phyloP scores from a whole-genome alignment of 2,113 vertebrate species.

The Helogale parvula region DNA sequence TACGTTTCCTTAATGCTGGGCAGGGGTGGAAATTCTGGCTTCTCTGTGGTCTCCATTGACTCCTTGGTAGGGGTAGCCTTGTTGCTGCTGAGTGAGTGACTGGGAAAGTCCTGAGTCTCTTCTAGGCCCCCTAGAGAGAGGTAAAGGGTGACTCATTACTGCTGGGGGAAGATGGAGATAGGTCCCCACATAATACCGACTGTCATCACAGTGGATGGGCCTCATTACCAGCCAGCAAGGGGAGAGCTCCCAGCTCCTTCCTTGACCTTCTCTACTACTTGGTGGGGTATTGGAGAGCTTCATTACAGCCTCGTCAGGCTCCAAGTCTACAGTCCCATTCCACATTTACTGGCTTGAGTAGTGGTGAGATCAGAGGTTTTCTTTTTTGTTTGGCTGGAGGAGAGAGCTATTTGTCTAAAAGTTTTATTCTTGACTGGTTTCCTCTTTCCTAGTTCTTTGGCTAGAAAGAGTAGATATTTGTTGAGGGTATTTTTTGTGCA shows the following conservation, averaged over 20 bases:
- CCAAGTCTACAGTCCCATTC: background rate
- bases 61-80: background rate
- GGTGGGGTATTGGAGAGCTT: background rate
- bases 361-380: background rate
- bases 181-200: background rate
- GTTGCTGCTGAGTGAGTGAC: background rate
- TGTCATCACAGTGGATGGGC: background rate
- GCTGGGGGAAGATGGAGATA: background rate
- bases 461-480: background rate
- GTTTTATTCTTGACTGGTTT: background rate
- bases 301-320: background rate
- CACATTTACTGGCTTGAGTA: background rate
- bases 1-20: background rate
- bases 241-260: background rate
- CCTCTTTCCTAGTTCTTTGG: background rate
- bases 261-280: background rate
- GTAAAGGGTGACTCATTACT: background rate
- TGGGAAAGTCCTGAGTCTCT: background rate
- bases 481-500: background rate
- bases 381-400: background rate
- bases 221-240: background rate
- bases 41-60: background rate
- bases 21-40: background rate
- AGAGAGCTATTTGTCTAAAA: background rate
- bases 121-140: background rate